phyloP scores from a whole-genome alignment of 2,113 vertebrate genomes.

The Phasianus colchicus region DNA sequence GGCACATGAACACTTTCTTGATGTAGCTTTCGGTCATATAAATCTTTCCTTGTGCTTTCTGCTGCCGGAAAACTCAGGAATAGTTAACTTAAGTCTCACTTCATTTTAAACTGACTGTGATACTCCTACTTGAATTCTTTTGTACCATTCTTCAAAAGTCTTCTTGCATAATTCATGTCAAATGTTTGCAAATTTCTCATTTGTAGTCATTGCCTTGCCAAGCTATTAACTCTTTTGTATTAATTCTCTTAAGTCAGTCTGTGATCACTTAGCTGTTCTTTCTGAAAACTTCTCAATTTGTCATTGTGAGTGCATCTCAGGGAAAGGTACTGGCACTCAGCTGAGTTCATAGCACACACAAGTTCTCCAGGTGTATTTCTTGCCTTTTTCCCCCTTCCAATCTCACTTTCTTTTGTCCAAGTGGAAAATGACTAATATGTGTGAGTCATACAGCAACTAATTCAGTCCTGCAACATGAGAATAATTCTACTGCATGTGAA shows the following conservation, averaged over 20 bases:
- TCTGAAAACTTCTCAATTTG: neutral
- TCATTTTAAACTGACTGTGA: conserved; percentile 4
- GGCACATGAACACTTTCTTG: neutral
- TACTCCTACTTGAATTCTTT: conserved; percentile 40
- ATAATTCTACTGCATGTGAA: neutral
- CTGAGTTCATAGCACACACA: neutral
- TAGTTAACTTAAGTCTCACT: neutral
- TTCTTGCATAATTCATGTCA: conserved; percentile 43
- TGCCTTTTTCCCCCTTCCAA: neutral
- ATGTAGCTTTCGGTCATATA: neutral
- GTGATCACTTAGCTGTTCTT: conserved; percentile 17
- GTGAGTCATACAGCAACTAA: neutral
- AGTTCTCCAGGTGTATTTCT: neutral
- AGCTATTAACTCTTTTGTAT: conserved; percentile 34
- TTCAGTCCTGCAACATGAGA: neutral
- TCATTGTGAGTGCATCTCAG: neutral
- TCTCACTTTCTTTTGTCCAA: neutral
- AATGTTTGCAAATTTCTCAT: conserved; percentile 60
- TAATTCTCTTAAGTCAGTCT: conserved; percentile 23
- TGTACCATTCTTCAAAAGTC: neutral
- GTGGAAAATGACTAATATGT: neutral
- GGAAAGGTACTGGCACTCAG: neutral
- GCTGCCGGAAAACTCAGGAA: conserved; percentile 7
- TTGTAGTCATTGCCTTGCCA: conserved; percentile 33
- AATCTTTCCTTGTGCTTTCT: conserved; percentile 13